Evolutionary conservation across 2,888 invertebrate genomes (phyloP), one percentile per base, ranked within the genome.

Genomic region (Acrobasis repandana): DNA sequence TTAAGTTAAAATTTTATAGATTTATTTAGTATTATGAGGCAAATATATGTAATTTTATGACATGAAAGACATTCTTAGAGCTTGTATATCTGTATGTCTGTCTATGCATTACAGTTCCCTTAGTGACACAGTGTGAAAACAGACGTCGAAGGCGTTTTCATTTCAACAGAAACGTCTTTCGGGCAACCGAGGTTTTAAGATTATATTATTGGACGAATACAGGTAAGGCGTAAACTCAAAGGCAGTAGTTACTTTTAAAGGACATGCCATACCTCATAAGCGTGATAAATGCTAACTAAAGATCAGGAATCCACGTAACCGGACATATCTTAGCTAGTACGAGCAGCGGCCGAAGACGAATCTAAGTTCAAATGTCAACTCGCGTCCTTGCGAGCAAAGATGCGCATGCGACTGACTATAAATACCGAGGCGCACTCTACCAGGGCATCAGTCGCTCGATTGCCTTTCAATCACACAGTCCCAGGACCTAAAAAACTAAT

Each of bases 331-430:
- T 50, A 33, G 61, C 20, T 63, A 36, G 51, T 69, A 71, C 65
- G 71, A 70, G 65, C 74, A 64, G 69, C 76, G 77, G 70, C 72
- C 78, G 79, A 79, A 82, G 86, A 85, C 75, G 75, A 67, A 64
- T 79, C 82, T 86, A 83, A 87, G 89, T 90, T 89, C 87, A 90
- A 90, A 91, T 91, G 91, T 88, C 91, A 86, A 79, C 71, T 71
- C 67, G 75, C 80, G 90, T 88, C 91, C 90, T 89, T 86, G 90
- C 79, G 67, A 60, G 69, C 67, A 65, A 70, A 69, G 74, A 71
- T 65, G 73, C 71, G 73, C 76, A 64, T 67, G 54, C 72, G 63
- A 71, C 63, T 90, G 63, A 71, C 63, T 90, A 91, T 90, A 92
- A 84, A 89, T 83, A 74, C 69, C 66, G 63, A 64, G 67, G 68